These are phyloP conservation scores for human (Homo sapiens) DNA, from an alignment of 2,113 vertebrate genomes.

Conservation along the genomic window DNA sequence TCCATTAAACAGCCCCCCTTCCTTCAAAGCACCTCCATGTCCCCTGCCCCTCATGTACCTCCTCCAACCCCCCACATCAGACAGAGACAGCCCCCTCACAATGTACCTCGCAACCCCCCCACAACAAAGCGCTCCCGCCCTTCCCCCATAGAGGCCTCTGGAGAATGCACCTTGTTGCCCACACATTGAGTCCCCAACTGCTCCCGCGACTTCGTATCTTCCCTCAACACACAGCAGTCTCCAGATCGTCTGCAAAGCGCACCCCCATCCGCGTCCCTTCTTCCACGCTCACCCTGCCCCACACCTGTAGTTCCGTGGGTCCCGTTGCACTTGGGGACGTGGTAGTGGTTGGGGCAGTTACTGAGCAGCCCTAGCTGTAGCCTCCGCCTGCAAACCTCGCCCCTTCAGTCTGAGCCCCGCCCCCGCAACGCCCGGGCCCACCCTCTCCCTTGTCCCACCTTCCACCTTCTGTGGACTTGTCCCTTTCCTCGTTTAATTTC, in stretches of 20 bases:
- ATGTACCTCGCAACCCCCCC: background rate
- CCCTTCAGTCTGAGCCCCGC: slow-evolving; percentile 55
- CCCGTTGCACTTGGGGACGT: slow-evolving; percentile 63
- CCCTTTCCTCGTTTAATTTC: slow-evolving; percentile 52
- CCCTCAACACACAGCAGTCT: background rate
- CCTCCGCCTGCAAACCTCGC: slow-evolving; percentile 67
- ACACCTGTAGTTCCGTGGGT: slow-evolving; percentile 77
- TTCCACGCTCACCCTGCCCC: slow-evolving; percentile 50
- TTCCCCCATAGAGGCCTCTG: slow-evolving; percentile 12
- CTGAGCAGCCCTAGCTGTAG: slow-evolving; percentile 49
- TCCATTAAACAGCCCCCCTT: background rate
- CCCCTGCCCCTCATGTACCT: background rate
- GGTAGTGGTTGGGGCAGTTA: slow-evolving; percentile 52
- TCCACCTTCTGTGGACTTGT: slow-evolving; percentile 3
- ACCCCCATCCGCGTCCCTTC: slow-evolving; percentile 8
- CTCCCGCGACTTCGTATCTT: background rate
- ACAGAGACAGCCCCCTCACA: background rate
- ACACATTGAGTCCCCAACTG: background rate
- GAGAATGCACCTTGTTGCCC: slow-evolving; percentile 14
- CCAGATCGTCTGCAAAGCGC: slow-evolving; percentile 43
- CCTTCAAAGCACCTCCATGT: background rate
- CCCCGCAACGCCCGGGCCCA: slow-evolving; percentile 52
- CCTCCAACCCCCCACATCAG: background rate
- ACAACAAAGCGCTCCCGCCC: slow-evolving; percentile 33
- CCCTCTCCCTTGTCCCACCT: slow-evolving; percentile 55